Base-by-base conservation (phyloP, 2,888 invertebrate species). In the Patella ulyssiponensis region DNA sequence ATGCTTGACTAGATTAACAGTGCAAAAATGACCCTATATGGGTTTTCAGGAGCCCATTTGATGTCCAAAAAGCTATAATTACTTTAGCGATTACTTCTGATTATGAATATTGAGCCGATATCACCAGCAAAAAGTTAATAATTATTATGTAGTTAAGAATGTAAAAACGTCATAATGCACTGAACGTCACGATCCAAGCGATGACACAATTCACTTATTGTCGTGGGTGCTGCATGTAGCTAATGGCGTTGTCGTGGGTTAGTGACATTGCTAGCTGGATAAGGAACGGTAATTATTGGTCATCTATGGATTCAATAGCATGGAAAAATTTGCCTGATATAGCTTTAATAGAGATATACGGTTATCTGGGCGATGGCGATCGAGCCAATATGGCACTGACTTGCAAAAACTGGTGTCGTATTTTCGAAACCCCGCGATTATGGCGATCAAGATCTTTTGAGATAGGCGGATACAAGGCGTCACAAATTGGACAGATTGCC, bases 401-500 rank as follows among this genome's bases (percentile, higher is more conserved):
- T 3, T 84, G 84, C 75, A 80, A 77, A 64, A 72, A 73, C 15
- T 84, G 83, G 83, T 74, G 56, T 4, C 23, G 54, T 14, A 23
- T 78, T n/a, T 73, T 84, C 54, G 23, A 74, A 12, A 53, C 79
- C 20, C 77, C 82, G 7, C 76, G 77, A 14, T 77, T 84, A n/a
- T 84, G 84, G 84, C 73, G 82, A 53, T 64, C 52, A 15, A 54
- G 80, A 54, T 11, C 58, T 54, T 84, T 86, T 76, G 86, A 87
- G 44, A 82, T 88, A 77, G 85, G 85, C 12, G 86, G 85, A 27
- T 84, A 84, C 72, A 76, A 81, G 54, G 83, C 82, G 2, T 79
- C 82, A 11, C 73, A 27, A 4, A 81, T 83, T 23, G 86, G 84
- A 0, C 56, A 75, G 11, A 82, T 79, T 15, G 85, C 86, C 2